Evolutionary conservation across 2,113 vertebrate species (phyloP).

Genomic region (Genyomyrus donnyi): DNA sequence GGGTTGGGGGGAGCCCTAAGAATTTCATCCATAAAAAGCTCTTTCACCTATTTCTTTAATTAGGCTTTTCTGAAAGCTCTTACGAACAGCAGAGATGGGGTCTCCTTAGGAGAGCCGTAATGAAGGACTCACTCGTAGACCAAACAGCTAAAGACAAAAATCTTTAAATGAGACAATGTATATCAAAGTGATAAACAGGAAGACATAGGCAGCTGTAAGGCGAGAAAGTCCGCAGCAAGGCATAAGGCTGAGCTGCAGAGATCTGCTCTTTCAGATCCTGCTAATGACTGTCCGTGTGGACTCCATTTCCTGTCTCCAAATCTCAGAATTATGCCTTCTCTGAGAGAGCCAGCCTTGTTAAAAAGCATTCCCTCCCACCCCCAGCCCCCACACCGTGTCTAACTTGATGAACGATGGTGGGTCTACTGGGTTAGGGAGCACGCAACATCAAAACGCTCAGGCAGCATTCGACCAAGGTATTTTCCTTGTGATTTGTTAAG

Average conservation of each 20-base stretch:
- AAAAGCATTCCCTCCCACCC: constrained; percentile 15
- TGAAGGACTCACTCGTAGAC: neutral
- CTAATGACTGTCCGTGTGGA: constrained; percentile 60
- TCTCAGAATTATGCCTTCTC: constrained; percentile 69
- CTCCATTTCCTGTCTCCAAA: constrained; percentile 68
- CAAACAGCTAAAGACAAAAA: neutral
- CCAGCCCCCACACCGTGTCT: constrained; percentile 26
- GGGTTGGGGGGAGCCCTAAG: neutral
- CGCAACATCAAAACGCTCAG: constrained; percentile 74
- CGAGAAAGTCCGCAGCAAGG: constrained; percentile 21
- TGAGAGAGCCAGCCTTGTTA: neutral
- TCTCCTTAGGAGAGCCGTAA: neutral
- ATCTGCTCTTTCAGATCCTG: constrained; percentile 46
- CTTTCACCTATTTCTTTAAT: neutral
- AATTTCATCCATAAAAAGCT: neutral
- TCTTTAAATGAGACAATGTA: neutral
- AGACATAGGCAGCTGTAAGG: neutral
- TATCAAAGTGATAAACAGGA: neutral
- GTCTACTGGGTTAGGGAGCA: constrained; percentile 67
- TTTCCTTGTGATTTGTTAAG: constrained; percentile 87
- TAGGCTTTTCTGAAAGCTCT: neutral
- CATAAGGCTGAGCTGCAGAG: constrained; percentile 31
- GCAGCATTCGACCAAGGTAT: constrained; percentile 75
- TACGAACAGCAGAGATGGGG: neutral
- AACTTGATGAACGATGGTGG: constrained; percentile 50